Base-by-base conservation (phyloP, 2,888 invertebrate genomes). In the Acrocyrtus sp. region DNA sequence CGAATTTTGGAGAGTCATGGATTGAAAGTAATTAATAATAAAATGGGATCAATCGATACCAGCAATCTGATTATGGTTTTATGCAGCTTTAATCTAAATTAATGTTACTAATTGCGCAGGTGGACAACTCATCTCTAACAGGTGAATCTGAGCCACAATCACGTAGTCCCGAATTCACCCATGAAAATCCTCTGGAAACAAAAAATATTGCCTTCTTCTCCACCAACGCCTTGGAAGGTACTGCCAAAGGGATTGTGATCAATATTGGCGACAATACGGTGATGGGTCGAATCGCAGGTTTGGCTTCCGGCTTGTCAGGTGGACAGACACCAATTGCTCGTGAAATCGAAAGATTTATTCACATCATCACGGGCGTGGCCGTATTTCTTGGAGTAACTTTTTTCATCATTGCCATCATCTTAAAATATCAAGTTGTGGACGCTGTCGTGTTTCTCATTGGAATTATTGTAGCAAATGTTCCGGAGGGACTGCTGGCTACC, bases 341-440 rank as follows among this genome's bases (percentile, higher is more conserved):
- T 87, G 98, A 99, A 88, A 98, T 99, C 84, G 95, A 94, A 82
- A 97, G 98, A 86, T 99, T 99, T 88, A 98, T 99, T 86, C 96
- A 97, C 84, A 88, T 98, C 83, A 98, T 99, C 85, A 97, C 98
- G 77, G 96, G 95, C 79, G 95, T 94, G 78, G 95, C 96, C 82
- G 95, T 96, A 77, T 95, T 95, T 87, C 89, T 96, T 24, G 72
- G 72, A 12, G 12, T 63, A 1, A 41, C 50, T 10, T 58, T 72
- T 29, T 98, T 99, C 89, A 84, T 98, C 72, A 97, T 98, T 84
- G 97, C 98, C 75, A 95, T 98, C 86, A 92, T 96, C 83, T 90
- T 99, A 82, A 96, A 96, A 83, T 99, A 99, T 87, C 94, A 96
- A 85, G 98, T 98, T 98, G 89, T 99, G 82, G 98, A 98, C 85